Base-by-base conservation (phyloP, 2,113 vertebrate species). In the Brienomyrus brachyistius region DNA sequence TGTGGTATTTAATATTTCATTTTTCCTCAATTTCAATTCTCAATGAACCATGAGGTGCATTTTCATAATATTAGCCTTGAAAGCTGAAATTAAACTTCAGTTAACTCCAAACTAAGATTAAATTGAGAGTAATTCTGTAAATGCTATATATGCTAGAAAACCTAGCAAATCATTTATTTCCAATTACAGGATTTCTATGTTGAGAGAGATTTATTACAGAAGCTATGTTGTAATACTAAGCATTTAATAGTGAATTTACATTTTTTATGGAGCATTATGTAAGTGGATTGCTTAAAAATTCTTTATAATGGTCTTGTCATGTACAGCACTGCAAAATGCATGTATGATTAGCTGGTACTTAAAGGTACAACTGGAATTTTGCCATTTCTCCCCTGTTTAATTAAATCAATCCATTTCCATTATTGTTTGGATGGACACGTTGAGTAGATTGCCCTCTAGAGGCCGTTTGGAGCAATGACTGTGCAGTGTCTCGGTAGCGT, bases 1-100 rank as follows among this genome's bases (percentile, higher is more conserved):
- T 90, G 77, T 56, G 4, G 54, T 19, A 21, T 88, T 92, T 88
- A 90, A 90, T 91, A 90, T 90, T 91, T 91, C 59, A 91, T 91
- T 88, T 56, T 70, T 90, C 91, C 88, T 1, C 90, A 45, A 19
- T 89, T 80, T 90, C 21, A 90, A 92, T 92, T 77, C 89, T 91
- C 90, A 91, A 90, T 89, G 86, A 87, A 62, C 11, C 47, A 35
- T 31, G n/a, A 59, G 77, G 91, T 90, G 88, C 74, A 74, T 91
- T 62, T 90, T 91, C 82, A 74, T 86, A 86, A 86, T 85, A 50
- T 88, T 87, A 84, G 52, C 82, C 66, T n/a, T 50, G 56, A 48
- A 70, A 82, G 43, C 83, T 87, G 52, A 88, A 88, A 86, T 90
- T 62, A n/a, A 82, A 86, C 80, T 86, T 70, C 48, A 48, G 54